Conservation (phyloP, 2,113 vertebrate genomes). For the Oncorhynchus clarkii region DNA sequence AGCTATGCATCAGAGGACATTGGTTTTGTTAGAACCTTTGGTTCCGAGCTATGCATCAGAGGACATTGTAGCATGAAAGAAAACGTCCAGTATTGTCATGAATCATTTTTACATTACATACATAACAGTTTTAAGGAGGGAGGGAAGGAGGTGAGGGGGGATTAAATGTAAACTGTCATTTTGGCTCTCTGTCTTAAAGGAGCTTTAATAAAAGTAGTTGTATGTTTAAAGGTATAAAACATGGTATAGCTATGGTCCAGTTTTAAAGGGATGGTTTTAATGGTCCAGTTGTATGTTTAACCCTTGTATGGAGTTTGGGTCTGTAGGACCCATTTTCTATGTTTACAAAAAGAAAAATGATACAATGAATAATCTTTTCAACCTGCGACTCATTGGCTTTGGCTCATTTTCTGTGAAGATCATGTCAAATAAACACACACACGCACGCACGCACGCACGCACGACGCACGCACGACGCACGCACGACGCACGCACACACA, state of each 20-base stretch:
- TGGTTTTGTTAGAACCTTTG: conserved; percentile 52
- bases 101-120: conserved; percentile 81
- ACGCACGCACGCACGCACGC: too few relatives aligned
- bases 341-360: too few relatives aligned
- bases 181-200: conserved; percentile 40
- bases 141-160: conserved; percentile 41
- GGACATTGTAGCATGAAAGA: conserved; percentile 91
- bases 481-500: too few relatives aligned
- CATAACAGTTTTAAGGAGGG: conserved; percentile 56
- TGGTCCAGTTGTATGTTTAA: conserved; percentile 45
- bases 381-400: too few relatives aligned
- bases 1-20: conserved; percentile 84
- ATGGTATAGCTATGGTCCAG: conserved; percentile 67
- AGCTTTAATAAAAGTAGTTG: conserved; percentile 49
- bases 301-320: too few relatives aligned
- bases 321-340: too few relatives aligned
- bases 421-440: conserved; percentile 67
- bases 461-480: too few relatives aligned
- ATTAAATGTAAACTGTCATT: conserved; percentile 72
- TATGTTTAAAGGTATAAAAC: conserved; percentile 31
- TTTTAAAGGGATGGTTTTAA: conserved; percentile 12
- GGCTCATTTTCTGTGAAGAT: too few relatives aligned
- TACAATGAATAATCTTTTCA: too few relatives aligned
- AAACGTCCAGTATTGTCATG: conserved; percentile 76
- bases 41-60: conserved; percentile 79